Evolutionary conservation across 2,797 vertebrate species (phyloP).

Genomic region (Labroides dimidiatus): DNA sequence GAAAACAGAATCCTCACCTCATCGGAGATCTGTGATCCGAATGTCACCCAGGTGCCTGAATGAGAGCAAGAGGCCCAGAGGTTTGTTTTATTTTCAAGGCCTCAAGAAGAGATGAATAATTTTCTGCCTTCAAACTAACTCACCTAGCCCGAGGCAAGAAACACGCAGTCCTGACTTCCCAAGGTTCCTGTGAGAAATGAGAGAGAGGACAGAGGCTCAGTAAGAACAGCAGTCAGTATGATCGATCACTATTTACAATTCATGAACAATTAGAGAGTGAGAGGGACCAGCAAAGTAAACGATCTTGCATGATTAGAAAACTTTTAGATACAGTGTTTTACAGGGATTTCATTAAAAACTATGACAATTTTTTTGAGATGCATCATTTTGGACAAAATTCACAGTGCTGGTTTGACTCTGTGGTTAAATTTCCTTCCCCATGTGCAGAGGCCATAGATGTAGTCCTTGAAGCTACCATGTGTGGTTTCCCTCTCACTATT

Average conservation of each 20-base stretch:
- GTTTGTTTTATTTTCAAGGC: slow-evolving; percentile 26
- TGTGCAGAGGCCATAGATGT: no score
- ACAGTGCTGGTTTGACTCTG: no score
- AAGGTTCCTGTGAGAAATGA: slow-evolving; percentile 74
- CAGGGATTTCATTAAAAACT: no score
- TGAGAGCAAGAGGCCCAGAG: slow-evolving; percentile 25
- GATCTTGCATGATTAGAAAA: slow-evolving; percentile 2
- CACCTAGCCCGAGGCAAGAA: slow-evolving; percentile 85
- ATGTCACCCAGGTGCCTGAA: slow-evolving; percentile 94
- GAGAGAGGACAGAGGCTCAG: slow-evolving; percentile 14
- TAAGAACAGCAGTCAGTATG: slow-evolving; percentile 9
- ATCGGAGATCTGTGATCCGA: slow-evolving; percentile 93
- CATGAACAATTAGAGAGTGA: slow-evolving; percentile 8
- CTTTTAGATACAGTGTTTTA: not conserved
- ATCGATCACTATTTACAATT: slow-evolving; percentile 7
- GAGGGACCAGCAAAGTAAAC: not conserved
- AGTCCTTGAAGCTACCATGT: no score
- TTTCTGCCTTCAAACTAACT: slow-evolving; percentile 53
- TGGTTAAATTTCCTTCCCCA: no score
- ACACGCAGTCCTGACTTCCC: slow-evolving; percentile 85
- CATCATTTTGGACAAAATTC: no score
- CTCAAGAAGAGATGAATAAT: slow-evolving; percentile 22
- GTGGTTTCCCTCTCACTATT: no score
- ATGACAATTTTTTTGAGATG: no score
- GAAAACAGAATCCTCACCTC: slow-evolving; percentile 83